These are phyloP conservation scores for Dryobotodes eremita DNA, from an alignment of 2,888 invertebrate genomes.

Conservation along the genomic window DNA sequence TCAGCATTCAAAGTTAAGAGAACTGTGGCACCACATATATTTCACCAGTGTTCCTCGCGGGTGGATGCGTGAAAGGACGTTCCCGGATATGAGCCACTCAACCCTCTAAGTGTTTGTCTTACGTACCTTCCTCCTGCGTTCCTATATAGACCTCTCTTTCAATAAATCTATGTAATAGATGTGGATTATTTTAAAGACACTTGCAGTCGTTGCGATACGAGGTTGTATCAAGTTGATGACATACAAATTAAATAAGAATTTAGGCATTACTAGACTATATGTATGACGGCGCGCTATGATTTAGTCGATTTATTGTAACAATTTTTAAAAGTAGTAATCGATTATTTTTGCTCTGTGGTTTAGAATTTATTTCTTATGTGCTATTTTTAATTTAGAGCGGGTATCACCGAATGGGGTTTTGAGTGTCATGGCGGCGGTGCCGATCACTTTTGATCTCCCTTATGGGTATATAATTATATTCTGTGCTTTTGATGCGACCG, in stretches of 20 bases:
- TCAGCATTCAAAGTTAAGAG: conserved; percentile 8
- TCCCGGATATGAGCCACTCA: conserved; percentile 82
- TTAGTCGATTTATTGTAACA: too few species aligned
- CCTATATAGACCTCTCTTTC: conserved; percentile 23
- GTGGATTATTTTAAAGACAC: conserved; percentile 26
- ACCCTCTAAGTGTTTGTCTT: conserved; percentile 77
- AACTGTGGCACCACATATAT: conserved; percentile 62
- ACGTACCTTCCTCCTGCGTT: conserved; percentile 68
- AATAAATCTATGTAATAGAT: conserved; percentile 11
- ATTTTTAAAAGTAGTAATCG: too few species aligned
- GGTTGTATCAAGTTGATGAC: neutral
- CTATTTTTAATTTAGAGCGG: too few species aligned
- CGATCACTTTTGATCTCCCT: too few species aligned
- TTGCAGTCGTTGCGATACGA: neutral
- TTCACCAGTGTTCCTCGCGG: conserved; percentile 59
- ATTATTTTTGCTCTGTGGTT: too few species aligned
- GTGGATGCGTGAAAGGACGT: conserved; percentile 73
- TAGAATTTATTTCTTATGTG: too few species aligned
- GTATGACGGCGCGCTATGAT: too few species aligned
- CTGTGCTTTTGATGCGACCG: too few species aligned
- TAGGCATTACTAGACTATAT: neutral
- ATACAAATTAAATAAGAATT: neutral
- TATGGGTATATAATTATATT: too few species aligned
- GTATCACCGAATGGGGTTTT: too few species aligned
- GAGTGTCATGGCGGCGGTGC: too few species aligned